A percentile compares a stretch with the other conserved stretches of the same genome.
phyloP scores from a whole-genome alignment of 2,113 vertebrate species.

The Carassius auratus region DNA sequence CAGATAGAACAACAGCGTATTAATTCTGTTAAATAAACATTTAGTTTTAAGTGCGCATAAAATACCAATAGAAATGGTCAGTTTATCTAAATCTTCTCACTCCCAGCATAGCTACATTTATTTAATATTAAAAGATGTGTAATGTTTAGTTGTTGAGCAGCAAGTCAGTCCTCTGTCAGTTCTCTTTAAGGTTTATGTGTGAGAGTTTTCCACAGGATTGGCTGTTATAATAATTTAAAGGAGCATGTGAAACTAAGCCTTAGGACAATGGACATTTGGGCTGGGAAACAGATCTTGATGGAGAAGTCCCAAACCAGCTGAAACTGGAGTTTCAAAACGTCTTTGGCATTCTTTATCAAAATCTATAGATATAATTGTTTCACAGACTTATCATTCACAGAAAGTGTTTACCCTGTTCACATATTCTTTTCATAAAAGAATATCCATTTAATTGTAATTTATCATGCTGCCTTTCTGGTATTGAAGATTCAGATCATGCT shows the following conservation, averaged over 20 bases:
- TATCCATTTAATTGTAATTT: slow-evolving; percentile 15
- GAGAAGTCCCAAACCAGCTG: neutral
- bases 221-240: neutral
- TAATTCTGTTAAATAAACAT: slow-evolving; percentile 3
- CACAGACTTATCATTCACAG: neutral
- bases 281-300: neutral
- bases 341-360: neutral
- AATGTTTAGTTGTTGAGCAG: neutral
- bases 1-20: neutral
- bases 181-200: slow-evolving; percentile 56
- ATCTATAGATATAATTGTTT: neutral
- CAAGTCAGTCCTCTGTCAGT: no score
- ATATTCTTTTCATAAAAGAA: neutral
- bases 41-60: neutral
- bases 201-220: slow-evolving; percentile 30
- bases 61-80: no score
- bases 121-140: neutral
- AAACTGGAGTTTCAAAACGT: neutral
- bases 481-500: slow-evolving; percentile 20
- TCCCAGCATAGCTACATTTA: neutral
- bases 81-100: neutral
- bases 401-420: neutral
- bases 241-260: neutral
- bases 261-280: neutral
- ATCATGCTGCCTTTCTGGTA: neutral